Evolutionary conservation across 2,113 vertebrate genomes (phyloP).

Genomic region (Stercorarius parasiticus): DNA sequence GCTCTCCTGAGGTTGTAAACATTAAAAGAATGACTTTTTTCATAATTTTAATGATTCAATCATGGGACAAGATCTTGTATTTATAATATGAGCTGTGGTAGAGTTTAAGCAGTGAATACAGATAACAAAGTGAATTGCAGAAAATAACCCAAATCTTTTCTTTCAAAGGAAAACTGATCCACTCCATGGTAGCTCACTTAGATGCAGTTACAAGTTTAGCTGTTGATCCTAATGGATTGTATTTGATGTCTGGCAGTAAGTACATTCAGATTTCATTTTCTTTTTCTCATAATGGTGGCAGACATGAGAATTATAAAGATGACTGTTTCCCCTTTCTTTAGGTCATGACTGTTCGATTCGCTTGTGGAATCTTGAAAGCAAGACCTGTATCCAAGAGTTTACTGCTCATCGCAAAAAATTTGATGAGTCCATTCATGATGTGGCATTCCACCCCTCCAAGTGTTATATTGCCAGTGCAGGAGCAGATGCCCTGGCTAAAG

Average conservation of each 20-base stretch:
- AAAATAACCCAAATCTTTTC: constrained; percentile 52
- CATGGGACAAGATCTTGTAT: neutral
- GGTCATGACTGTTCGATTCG: constrained; percentile 99
- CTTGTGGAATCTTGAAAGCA: constrained; percentile 98
- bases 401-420: constrained; percentile 98
- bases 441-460: constrained; percentile 97
- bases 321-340: constrained; percentile 59
- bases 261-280: constrained; percentile 58
- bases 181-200: constrained; percentile 98
- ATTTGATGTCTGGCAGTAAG: constrained; percentile 99
- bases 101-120: neutral
- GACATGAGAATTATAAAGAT: neutral
- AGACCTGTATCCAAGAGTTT: constrained; percentile 99
- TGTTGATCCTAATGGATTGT: constrained; percentile 97
- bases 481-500: constrained; percentile 97
- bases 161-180: constrained; percentile 89
- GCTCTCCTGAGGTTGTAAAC: neutral
- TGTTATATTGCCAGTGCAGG: constrained; percentile 98
- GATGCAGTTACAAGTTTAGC: constrained; percentile 98
- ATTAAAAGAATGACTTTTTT: neutral
- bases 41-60: neutral
- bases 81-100: neutral
- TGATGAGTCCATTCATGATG: constrained; percentile 96
- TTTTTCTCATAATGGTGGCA: neutral
- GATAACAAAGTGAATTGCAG: neutral